Conservation (phyloP, 2,888 invertebrate species). For the Euspilapteryx auroguttella region DNA sequence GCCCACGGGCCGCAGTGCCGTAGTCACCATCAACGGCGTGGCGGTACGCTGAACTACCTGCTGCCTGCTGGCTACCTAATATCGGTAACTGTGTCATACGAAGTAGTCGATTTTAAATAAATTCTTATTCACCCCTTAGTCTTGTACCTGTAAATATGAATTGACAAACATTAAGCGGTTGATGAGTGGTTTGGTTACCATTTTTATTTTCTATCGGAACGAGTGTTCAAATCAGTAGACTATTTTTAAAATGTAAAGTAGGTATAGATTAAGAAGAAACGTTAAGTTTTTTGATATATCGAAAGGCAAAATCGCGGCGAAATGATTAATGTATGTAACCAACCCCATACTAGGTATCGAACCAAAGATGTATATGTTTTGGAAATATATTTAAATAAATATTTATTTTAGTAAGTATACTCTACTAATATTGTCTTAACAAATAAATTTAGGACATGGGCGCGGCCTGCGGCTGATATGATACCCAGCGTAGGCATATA, state of each 20-base stretch:
- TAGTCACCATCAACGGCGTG: constrained; percentile 87
- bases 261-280: constrained; percentile 10
- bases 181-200: constrained; percentile 17
- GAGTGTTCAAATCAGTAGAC: constrained; percentile 14
- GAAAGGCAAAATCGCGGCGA: no score
- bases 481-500: no score
- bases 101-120: constrained; percentile 6
- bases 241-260: constrained; percentile 9
- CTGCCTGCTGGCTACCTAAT: no score
- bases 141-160: constrained; percentile 9
- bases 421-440: no score
- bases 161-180: no score
- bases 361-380: constrained; percentile 59
- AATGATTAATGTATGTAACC: constrained; percentile 14
- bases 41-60: constrained; percentile 68
- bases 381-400: no score
- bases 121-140: no score
- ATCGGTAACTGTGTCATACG: constrained; percentile 9
- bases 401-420: no score
- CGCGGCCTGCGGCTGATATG: no score
- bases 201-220: constrained; percentile 11
- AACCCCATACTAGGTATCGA: constrained; percentile 48
- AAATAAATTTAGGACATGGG: no score
- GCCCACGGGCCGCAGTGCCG: constrained; percentile 61
- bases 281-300: no score